phyloP scores from a whole-genome alignment of 2,888 invertebrate species.

The Ectemnius lituratus region DNA sequence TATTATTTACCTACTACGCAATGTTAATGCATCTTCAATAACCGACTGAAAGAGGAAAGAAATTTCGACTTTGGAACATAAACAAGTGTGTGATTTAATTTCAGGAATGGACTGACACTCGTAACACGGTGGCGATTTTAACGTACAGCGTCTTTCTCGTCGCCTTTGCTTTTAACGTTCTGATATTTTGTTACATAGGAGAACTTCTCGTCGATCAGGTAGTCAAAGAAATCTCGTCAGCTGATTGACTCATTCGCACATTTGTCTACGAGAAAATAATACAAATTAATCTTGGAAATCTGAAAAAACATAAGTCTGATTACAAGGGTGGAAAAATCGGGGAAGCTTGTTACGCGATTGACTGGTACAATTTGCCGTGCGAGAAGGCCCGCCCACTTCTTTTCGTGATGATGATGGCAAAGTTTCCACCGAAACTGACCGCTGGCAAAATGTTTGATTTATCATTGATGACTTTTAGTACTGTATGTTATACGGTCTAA shows the following conservation, averaged over 20 bases:
- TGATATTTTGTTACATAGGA: constrained; percentile 50
- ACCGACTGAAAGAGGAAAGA: too few species aligned
- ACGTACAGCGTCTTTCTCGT: constrained; percentile 45
- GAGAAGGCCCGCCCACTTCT: constrained; percentile 47
- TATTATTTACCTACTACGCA: too few species aligned
- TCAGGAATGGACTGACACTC: constrained; percentile 53
- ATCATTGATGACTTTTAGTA: constrained; percentile 54
- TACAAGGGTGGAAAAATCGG: background rate
- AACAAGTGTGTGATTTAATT: constrained; percentile 3
- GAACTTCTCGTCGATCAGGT: constrained; percentile 56
- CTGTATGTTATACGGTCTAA: constrained; percentile 41
- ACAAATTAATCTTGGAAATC: too few species aligned
- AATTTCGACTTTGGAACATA: too few species aligned
- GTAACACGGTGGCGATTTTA: constrained; percentile 38
- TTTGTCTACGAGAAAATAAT: too few species aligned
- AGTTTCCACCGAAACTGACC: constrained; percentile 51
- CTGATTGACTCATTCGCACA: background rate
- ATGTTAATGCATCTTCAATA: too few species aligned
- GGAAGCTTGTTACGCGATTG: constrained; percentile 45
- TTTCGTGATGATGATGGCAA: constrained; percentile 40
- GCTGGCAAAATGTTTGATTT: constrained; percentile 57
- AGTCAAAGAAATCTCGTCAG: background rate
- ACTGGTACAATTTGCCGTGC: constrained; percentile 58
- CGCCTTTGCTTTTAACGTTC: constrained; percentile 47
- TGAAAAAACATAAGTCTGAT: background rate